Evolutionary conservation across 2,888 invertebrate species (phyloP), one percentile per base, ranked within the genome.

Genomic region (Orchesellides sinensis): DNA sequence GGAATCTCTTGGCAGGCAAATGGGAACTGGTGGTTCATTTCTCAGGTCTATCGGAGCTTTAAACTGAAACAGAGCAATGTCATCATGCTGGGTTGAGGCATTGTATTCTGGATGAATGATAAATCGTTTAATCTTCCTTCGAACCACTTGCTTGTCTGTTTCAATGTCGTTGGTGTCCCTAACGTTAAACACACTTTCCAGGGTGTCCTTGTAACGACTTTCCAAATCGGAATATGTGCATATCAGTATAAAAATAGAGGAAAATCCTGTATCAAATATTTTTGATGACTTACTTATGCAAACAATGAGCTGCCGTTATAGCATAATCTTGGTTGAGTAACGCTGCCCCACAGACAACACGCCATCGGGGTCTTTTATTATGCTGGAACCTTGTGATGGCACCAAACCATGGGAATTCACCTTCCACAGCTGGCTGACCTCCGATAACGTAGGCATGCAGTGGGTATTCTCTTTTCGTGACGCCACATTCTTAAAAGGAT

Each of bases 221-320:
- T 21, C 63, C 27, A 65, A 65, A 65, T 8, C 27, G 14, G 19
- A 8, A 63, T 63, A 69, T 14, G 8, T 61, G 12, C 49, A 54
- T 61, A 47, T 10, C n/a, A 4, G 47, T n/a, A 47, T 47, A 6
- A n/a, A n/a, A 17, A 49, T 49, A 19, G 2, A 19, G 2, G 8
- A 21, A 4, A 19, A 19, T 35, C 35, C 5, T 49, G 17, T 68
- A 21, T 29, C 23, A n/a, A 17, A 54, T n/a, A 29, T 14, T 21
- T 32, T 3, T 65, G 6, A 49, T 47, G 3, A 56, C 45, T 56
- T 90, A 94, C 94, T 95, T 94, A 89, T 93, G 95, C 82, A 96
- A 95, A 88, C 96, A 96, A 90, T 96, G 96, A 0, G 94, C 94
- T 0, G 96, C 96, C 0, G 95, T 95, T 65, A 95, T 88, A 27